Base-by-base conservation (phyloP, 2,888 invertebrate species). In the Autographa gamma region DNA sequence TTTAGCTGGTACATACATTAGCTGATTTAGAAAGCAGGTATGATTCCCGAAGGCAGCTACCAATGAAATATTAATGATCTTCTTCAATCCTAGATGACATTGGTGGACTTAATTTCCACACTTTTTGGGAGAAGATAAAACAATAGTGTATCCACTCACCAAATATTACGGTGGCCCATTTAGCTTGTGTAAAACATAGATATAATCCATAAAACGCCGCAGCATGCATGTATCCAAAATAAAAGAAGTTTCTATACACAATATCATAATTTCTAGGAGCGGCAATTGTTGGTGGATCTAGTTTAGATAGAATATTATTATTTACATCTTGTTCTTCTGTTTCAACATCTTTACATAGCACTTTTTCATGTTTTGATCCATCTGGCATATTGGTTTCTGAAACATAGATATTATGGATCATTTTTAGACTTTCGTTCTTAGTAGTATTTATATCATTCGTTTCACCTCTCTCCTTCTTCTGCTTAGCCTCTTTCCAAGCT, bases 151-250 rank as follows among this genome's bases (percentile, higher is more conserved):
- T 38, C 9, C 11, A 38, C 38, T 78, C 75, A 84, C 85, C 67
- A 52, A 84, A 81, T 1, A 77, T 16, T 7, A 85, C 60, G 9
- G 84, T 79, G 0, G 38, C 43, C 84, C 79, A 85, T 76, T 83
- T 80, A 3, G 80, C 84, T 32, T 76, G 69, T 7, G 77, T 83
- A 19, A 80, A 80, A 60, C 80, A 80, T 25, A 85, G 69, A 66
- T 82, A 83, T 60, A 85, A 38, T 38, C 85, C 88, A 77, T 88
- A 88, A 72, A 85, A 75, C 14, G 85, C 85, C 31, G 83, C 76
- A 31, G 71, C 19, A 68, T 83, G 80, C 64, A 82, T 71, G 67
- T 79, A 83, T 1, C 52, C 58, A 58, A 83, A 79, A 0, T 75
- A 64, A 7, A 85, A 5, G n/a, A 88, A 48, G 56, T 86, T 86